A percentile compares a stretch with the other conserved stretches of the same genome.
Evolutionary conservation across 2,113 vertebrate genomes (phyloP).

Genomic region (Lamprotornis superbus): DNA sequence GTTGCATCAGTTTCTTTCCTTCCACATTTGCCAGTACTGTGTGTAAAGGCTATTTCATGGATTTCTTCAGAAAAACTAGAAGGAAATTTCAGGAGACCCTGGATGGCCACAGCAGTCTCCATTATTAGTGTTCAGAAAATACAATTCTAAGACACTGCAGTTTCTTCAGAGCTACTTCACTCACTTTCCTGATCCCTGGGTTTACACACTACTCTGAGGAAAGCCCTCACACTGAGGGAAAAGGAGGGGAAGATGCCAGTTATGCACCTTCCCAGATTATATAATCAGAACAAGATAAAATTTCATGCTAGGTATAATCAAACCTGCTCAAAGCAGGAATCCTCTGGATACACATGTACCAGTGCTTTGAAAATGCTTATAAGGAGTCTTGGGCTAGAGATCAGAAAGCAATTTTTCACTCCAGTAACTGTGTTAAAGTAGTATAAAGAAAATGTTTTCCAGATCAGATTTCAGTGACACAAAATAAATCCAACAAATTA

Average conservation of each 20-base stretch:
- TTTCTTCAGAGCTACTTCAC: background rate
- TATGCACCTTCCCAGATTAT: background rate
- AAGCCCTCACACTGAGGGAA: background rate
- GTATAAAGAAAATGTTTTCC: background rate
- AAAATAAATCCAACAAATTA: background rate
- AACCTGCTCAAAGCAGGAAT: background rate
- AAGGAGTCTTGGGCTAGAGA: background rate
- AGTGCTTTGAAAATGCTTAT: background rate
- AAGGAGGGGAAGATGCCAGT: background rate
- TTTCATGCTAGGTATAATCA: background rate
- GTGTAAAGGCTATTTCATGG: background rate
- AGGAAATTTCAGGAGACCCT: background rate
- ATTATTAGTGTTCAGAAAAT: background rate
- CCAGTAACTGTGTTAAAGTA: background rate
- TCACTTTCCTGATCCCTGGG: background rate
- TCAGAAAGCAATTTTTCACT: background rate
- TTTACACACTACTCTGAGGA: background rate
- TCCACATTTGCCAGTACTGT: background rate
- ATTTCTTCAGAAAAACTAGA: background rate
- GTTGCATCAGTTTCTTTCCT: background rate
- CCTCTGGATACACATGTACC: background rate
- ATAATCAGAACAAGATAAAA: background rate
- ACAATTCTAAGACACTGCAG: background rate
- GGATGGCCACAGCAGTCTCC: background rate
- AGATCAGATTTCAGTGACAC: background rate